Percentiles rank a stretch among this genome's conserved stretches.
Evolutionary conservation across 2,113 vertebrate genomes (phyloP).

Genomic region (Ia io): DNA sequence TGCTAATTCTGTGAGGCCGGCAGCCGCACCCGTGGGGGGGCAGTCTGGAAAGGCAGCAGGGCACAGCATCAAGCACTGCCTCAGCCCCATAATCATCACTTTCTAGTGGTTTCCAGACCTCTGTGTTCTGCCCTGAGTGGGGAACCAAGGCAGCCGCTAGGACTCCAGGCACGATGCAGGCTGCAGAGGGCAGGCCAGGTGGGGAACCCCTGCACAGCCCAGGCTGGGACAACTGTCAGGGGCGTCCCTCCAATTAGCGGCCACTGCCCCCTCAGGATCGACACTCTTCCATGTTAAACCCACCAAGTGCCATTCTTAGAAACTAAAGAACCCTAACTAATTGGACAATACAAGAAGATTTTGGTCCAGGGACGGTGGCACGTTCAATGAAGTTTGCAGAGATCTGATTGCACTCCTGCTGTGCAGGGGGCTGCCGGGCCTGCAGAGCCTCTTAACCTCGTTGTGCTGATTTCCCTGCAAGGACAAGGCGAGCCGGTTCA

Average conservation of each 20-base stretch:
- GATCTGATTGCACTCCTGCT: neutral
- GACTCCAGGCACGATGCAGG: neutral
- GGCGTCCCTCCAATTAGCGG: neutral
- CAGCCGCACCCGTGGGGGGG: neutral
- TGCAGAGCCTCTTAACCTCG: neutral
- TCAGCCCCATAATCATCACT: neutral
- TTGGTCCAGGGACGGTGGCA: neutral
- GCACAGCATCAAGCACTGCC: neutral
- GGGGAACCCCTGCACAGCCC: neutral
- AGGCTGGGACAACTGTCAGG: neutral
- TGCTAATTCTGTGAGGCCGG: neutral
- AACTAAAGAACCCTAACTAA: constrained; percentile 46
- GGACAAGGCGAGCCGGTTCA: neutral
- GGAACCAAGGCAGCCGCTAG: neutral
- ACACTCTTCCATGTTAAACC: neutral
- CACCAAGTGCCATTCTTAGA: neutral
- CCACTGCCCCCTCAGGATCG: neutral
- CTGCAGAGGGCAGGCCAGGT: neutral
- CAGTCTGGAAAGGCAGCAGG: neutral
- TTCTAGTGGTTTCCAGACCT: neutral
- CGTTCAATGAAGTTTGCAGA: neutral
- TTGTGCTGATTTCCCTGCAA: neutral
- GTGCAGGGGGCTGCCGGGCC: neutral
- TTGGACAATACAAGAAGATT: constrained; percentile 32
- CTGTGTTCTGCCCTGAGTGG: neutral